A percentile compares a stretch with the other conserved stretches of the same genome.
Conservation (phyloP, 30 jellyfish, hydroid and myxozoan species). For the Catostylus mosaicus region DNA sequence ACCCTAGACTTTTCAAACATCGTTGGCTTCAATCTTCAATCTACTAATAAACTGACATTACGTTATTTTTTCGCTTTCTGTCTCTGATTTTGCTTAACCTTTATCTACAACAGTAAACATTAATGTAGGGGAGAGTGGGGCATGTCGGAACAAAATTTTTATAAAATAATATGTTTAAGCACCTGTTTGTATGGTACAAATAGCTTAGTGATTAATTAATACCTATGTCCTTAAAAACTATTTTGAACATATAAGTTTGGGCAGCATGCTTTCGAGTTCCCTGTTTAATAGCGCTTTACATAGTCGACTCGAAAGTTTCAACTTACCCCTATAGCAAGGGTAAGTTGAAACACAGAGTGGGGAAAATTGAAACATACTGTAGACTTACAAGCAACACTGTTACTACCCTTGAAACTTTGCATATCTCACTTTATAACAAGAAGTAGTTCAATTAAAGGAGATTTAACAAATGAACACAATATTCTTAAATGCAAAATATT, state of each 20-base stretch:
- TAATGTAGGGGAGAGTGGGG: conserved; percentile 26
- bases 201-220: neutral
- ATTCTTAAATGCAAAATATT: too few species aligned
- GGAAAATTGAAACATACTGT: too few species aligned
- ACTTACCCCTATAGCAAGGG: neutral
- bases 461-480: too few species aligned
- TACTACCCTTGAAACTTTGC: neutral
- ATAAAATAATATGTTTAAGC: neutral
- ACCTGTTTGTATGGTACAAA: neutral
- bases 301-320: conserved; percentile 5
- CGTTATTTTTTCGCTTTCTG: too few species aligned
- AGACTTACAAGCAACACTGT: neutral
- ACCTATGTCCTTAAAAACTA: neutral
- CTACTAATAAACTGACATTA: too few species aligned
- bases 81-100: too few species aligned
- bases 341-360: too few species aligned
- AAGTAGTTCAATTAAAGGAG: neutral
- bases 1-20: too few species aligned
- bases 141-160: conserved; percentile 17
- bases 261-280: conserved; percentile 12
- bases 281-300: conserved; percentile 7
- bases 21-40: too few species aligned
- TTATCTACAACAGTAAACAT: too few species aligned
- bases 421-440: too few species aligned
- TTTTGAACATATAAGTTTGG: conserved; percentile 1